Conservation (phyloP, 2,113 vertebrate species). For the Campylomormyrus numenius region DNA sequence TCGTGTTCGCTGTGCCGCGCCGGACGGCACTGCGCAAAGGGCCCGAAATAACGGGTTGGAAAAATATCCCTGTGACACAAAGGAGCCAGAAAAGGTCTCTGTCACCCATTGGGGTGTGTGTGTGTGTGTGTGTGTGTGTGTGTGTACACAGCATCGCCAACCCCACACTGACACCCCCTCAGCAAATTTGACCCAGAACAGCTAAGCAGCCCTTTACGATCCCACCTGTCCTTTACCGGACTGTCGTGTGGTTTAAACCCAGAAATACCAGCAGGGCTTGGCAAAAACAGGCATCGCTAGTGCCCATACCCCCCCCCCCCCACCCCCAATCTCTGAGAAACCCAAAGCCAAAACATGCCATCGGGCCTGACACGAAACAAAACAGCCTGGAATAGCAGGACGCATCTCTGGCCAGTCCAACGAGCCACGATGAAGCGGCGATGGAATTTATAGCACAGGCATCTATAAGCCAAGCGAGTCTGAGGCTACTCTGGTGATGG, state of each 20-base stretch:
- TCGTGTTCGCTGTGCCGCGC: slow-evolving; percentile 37
- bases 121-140: slow-evolving; percentile 46
- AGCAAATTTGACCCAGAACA: slow-evolving; percentile 39
- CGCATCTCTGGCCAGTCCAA: slow-evolving; percentile 54
- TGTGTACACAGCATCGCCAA: slow-evolving; percentile 28
- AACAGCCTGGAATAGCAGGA: slow-evolving; percentile 48
- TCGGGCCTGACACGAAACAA: slow-evolving; percentile 38
- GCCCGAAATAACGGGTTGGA: slow-evolving; percentile 34
- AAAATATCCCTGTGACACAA: slow-evolving; percentile 56
- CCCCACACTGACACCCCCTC: slow-evolving; percentile 43
- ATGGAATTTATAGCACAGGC: slow-evolving; percentile 47
- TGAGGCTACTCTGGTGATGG: not conserved
- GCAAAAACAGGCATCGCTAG: slow-evolving; percentile 12
- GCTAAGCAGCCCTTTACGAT: slow-evolving; percentile 15
- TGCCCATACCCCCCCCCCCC: slow-evolving; percentile 30
- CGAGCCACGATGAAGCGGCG: slow-evolving; percentile 48
- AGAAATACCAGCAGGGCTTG: not conserved
- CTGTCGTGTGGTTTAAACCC: not conserved
- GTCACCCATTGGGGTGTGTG: slow-evolving; percentile 37
- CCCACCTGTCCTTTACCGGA: not conserved
- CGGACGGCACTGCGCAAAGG: slow-evolving; percentile 14
- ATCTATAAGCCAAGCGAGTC: slow-evolving; percentile 40
- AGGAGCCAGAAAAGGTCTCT: slow-evolving; percentile 37
- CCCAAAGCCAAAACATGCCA: slow-evolving; percentile 42
- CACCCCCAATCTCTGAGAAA: slow-evolving; percentile 31